These are phyloP conservation scores for Dicerorhinus sumatrensis DNA, from an alignment of 2,113 vertebrate species.

Conservation along the genomic window DNA sequence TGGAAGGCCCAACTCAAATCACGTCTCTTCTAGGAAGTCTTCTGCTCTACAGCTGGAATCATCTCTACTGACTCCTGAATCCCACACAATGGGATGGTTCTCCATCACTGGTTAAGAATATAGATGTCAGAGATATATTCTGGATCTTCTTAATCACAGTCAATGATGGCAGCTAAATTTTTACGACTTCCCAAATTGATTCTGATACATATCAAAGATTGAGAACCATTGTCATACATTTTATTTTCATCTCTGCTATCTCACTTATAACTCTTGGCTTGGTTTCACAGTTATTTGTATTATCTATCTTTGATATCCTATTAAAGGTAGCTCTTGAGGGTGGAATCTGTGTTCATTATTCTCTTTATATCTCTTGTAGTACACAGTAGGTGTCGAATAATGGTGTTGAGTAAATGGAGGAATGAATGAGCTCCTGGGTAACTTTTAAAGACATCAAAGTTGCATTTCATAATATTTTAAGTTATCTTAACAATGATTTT, in stretches of 20 bases:
- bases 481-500: constrained; percentile 31
- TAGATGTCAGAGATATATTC: neutral
- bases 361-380: neutral
- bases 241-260: neutral
- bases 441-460: neutral
- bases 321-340: neutral
- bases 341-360: neutral
- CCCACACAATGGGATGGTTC: neutral
- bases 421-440: neutral
- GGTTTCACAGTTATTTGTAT: neutral
- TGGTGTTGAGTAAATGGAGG: neutral
- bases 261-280: neutral
- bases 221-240: neutral
- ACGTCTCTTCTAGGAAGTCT: neutral
- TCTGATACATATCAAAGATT: neutral
- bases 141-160: neutral
- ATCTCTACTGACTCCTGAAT: neutral
- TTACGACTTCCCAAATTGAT: neutral
- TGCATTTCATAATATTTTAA: neutral
- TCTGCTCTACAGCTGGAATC: neutral
- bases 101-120: neutral
- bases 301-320: neutral
- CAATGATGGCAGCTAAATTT: neutral
- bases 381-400: neutral
- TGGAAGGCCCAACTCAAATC: neutral